Conservation (phyloP, 2,888 invertebrate genomes). For the Apodemia zela region DNA sequence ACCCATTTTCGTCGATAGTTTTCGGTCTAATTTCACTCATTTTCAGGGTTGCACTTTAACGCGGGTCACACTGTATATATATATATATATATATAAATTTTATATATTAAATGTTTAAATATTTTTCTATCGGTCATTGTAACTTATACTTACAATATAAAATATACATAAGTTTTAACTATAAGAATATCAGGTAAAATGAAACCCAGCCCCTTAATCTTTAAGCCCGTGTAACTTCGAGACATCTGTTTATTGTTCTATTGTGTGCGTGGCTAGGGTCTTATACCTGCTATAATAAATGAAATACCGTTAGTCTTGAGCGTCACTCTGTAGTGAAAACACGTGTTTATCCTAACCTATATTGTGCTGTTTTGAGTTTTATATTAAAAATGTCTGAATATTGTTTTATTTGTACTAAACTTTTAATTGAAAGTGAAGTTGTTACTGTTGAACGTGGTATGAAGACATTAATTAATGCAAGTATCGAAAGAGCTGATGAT, state of each 20-base stretch:
- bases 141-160: no score
- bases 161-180: no score
- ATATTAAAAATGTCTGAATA: conserved; percentile 25
- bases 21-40: no score
- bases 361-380: neutral
- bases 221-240: conserved; percentile 20
- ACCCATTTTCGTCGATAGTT: no score
- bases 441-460: conserved; percentile 38
- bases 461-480: conserved; percentile 36
- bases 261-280: conserved; percentile 29
- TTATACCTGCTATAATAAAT: conserved; percentile 25
- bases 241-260: conserved; percentile 27
- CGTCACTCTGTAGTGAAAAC: no score
- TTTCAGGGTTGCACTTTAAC: no score
- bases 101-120: no score
- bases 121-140: no score
- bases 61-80: no score
- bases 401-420: conserved; percentile 41
- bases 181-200: conserved; percentile 19
- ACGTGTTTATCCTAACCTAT: no score
- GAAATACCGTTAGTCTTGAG: neutral
- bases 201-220: conserved; percentile 21
- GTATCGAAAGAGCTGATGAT: conserved; percentile 38
- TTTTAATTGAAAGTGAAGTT: conserved; percentile 39
- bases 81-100: no score